Evolutionary conservation across 2,888 invertebrate species (phyloP), one percentile per base, ranked within the genome.

Genomic region (Macaria notata): DNA sequence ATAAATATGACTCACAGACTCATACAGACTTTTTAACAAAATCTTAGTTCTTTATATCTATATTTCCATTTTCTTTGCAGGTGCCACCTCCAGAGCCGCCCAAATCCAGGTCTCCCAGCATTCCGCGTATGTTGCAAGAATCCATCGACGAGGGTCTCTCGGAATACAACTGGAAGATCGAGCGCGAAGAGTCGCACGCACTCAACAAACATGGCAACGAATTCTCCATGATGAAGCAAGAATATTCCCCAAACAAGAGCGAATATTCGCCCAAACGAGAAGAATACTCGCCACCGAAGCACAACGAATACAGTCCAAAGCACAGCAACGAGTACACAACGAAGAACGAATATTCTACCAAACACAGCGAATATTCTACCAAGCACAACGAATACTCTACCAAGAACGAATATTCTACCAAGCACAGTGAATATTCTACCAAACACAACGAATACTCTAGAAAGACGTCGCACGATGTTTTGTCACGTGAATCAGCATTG

Each of bases 401-500:
- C 38, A 62, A 54, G 47, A 59, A 54, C 41, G 56, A 49, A 44
- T 69, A 66, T 54, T 46, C 60, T 4, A 5, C 46, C 42, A 62
- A 62, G 49, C 61, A 57, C 3, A 59, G 38, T 49, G 64, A 64
- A 38, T 64, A 64, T 39, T 48, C 54, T 3, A 41, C 59, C 45
- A 61, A 64, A n/a, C 60, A 62, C 61, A 80, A 70, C 65, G 84
- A 86, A 63, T 86, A 88, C 63, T 86, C 87, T 0, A 92, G 96
- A 68, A 96, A 96, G 77, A 94, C 93, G 45, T 96, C 96, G 0
- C 95, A 96, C 72, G 96, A 96, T 67, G 92, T 95, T 0, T 83
- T 97, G 0, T 97, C 97, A 0, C 86, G 97, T 56, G 95, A 95
- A 72, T 97, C 97, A 0, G 97, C 97, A 0, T 81, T 98, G 3